These are phyloP conservation scores for Helostoma temminkii DNA, from an alignment of 2,797 vertebrate species.

Conservation along the genomic window DNA sequence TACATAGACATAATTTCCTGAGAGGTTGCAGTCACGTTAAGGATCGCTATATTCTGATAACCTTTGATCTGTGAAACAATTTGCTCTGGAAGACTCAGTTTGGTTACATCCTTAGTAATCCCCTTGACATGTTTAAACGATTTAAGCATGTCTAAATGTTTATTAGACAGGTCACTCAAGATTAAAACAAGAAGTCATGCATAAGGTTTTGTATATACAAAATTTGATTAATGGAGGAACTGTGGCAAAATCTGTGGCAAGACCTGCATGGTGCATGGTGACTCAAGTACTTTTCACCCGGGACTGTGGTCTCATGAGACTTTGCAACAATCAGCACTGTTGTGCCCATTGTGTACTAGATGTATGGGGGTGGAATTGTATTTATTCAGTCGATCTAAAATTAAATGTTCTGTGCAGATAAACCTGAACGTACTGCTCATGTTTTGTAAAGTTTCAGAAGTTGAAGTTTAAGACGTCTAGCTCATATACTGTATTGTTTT, in stretches of 20 bases:
- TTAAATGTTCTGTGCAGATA: not conserved
- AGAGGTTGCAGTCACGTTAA: too few species aligned
- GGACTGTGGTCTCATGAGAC: constrained; percentile 6
- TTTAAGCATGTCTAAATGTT: constrained; percentile 62
- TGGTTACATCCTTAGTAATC: constrained; percentile 39
- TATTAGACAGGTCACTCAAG: constrained; percentile 50
- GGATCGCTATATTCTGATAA: too few species aligned
- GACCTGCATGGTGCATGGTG: too few species aligned
- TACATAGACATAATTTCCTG: too few species aligned
- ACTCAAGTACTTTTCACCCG: not conserved
- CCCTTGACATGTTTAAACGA: constrained; percentile 53
- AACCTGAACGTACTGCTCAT: not conserved
- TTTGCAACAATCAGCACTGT: not conserved
- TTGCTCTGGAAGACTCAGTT: constrained; percentile 25
- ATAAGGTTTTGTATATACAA: constrained; percentile 50
- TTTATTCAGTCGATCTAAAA: not conserved
- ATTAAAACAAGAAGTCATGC: constrained; percentile 55
- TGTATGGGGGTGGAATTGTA: not conserved
- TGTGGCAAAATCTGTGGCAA: too few species aligned
- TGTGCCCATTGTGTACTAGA: not conserved
- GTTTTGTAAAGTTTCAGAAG: too few species aligned
- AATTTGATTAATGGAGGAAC: constrained; percentile 53
- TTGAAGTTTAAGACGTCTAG: not conserved
- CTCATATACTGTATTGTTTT: not conserved
- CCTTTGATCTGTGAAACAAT: constrained; percentile 49